These are phyloP conservation scores for Verasper variegatus DNA, from an alignment of 2,113 vertebrate genomes.

Conservation along the genomic window DNA sequence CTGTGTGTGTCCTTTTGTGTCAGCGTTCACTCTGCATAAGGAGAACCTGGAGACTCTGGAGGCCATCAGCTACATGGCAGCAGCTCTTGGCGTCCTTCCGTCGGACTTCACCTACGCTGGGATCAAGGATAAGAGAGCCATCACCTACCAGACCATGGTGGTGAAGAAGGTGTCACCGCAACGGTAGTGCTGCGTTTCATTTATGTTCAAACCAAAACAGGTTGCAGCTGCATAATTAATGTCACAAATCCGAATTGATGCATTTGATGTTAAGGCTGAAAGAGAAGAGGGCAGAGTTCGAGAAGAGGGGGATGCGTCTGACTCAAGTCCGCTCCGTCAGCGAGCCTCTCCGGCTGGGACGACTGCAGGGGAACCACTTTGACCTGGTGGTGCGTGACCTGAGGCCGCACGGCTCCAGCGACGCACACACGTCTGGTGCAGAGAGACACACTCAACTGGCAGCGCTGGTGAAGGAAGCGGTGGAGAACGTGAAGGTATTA, in stretches of 20 bases:
- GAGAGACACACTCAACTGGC: conserved; percentile 65
- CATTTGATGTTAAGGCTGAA: conserved; percentile 80
- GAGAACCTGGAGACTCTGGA: conserved; percentile 96
- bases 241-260: background rate
- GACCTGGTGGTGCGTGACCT: conserved; percentile 89
- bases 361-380: conserved; percentile 93
- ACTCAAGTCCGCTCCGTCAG: conserved; percentile 81
- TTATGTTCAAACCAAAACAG: background rate
- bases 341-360: conserved; percentile 89
- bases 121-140: conserved; percentile 94
- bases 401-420: conserved; percentile 70
- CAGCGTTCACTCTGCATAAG: conserved; percentile 93
- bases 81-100: conserved; percentile 88
- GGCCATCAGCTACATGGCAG: conserved; percentile 89
- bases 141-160: conserved; percentile 94
- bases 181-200: conserved; percentile 77
- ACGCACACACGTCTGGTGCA: conserved; percentile 1
- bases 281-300: conserved; percentile 82
- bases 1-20: conserved; percentile 19
- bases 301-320: conserved; percentile 86
- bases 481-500: conserved; percentile 87
- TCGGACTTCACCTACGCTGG: conserved; percentile 97
- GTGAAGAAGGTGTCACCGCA: conserved; percentile 92
- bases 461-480: conserved; percentile 86
- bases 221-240: too few species aligned